Percentiles rank a stretch among this genome's conserved stretches.
Evolutionary conservation across 2,888 invertebrate species (phyloP).

Genomic region (Lysandra coridon): DNA sequence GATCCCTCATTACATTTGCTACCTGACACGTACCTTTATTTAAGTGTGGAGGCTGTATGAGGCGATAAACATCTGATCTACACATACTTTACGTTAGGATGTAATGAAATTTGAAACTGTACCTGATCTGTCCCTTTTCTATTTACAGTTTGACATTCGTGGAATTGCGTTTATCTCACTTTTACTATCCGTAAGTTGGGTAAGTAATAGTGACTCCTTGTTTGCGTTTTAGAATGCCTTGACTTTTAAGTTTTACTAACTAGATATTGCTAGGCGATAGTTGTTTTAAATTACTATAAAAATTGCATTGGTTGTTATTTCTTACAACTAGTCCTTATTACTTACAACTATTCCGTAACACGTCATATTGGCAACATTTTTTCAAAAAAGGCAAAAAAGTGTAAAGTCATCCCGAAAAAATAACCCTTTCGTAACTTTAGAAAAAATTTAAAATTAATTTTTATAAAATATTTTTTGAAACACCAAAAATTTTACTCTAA

Average conservation of each 20-base stretch:
- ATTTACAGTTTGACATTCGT: conserved; percentile 14
- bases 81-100: conserved; percentile 16
- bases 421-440: too few relatives aligned
- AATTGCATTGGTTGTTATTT: too few relatives aligned
- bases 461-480: too few relatives aligned
- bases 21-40: conserved; percentile 23
- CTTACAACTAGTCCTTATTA: too few relatives aligned
- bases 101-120: conserved; percentile 16
- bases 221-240: background rate
- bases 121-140: conserved; percentile 9
- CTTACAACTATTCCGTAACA: too few relatives aligned
- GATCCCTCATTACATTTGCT: conserved; percentile 30
- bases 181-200: background rate
- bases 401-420: too few relatives aligned
- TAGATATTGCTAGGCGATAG: too few relatives aligned
- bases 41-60: conserved; percentile 6
- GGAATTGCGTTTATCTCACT: background rate
- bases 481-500: background rate
- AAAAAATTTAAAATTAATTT: too few relatives aligned
- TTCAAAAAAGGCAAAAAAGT: too few relatives aligned
- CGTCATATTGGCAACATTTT: too few relatives aligned
- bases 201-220: background rate
- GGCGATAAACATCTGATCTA: conserved; percentile 28
- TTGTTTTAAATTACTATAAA: too few relatives aligned
- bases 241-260: background rate